Percentiles rank a stretch among this genome's conserved stretches.
Evolutionary conservation across 1,140 invertebrate genomes (phyloP).

Genomic region (Brachionus plicatilis): DNA sequence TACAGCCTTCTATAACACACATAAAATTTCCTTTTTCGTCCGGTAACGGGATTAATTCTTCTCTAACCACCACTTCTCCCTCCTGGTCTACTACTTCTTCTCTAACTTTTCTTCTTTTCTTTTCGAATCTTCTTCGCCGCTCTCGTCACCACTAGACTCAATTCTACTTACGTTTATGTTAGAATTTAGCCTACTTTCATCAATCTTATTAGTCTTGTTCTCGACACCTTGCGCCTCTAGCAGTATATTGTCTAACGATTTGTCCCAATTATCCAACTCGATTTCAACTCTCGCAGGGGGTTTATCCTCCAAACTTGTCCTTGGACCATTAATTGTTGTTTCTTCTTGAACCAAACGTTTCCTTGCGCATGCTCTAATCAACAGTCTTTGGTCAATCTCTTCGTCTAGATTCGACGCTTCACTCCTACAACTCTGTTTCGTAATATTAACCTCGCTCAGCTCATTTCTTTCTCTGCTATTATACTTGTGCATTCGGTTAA

Average conservation of each 20-base stretch:
- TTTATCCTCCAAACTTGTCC: background rate
- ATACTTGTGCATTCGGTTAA: background rate
- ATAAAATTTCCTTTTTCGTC: background rate
- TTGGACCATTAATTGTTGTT: background rate
- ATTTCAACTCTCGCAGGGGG: background rate
- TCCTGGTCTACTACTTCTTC: background rate
- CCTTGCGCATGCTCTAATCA: background rate
- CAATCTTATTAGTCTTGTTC: background rate
- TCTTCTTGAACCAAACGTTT: background rate
- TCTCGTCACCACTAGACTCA: background rate
- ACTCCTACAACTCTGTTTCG: background rate
- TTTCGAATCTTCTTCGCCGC: background rate
- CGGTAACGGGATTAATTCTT: background rate
- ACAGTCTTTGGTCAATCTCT: background rate
- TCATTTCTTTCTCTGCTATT: background rate
- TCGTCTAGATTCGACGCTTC: background rate
- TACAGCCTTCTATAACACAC: background rate
- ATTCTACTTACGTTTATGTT: background rate
- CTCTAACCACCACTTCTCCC: background rate
- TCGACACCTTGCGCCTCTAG: background rate
- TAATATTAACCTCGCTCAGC: background rate
- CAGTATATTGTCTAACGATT: background rate
- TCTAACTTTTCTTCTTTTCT: background rate
- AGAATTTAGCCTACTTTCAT: background rate
- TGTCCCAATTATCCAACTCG: background rate